Conservation (phyloP, 2,888 invertebrate genomes). For the Drosophila putrida region DNA sequence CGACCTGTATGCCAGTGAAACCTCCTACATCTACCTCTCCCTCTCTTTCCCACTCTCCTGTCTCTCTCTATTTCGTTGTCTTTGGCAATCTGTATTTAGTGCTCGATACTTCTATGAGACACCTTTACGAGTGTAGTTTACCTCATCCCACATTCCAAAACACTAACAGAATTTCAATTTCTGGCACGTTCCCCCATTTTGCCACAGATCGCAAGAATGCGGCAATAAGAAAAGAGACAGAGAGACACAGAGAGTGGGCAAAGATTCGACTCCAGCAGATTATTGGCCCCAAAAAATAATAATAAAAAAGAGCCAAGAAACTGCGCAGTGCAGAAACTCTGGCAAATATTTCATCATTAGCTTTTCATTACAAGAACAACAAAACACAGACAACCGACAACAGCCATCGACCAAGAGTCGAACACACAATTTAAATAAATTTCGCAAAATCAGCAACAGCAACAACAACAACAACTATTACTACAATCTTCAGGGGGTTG, state of each 20-base stretch:
- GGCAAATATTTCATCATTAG: constrained; percentile 77
- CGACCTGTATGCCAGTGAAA: constrained; percentile 45
- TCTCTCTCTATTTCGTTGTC: neutral
- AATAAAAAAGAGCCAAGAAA: constrained; percentile 39
- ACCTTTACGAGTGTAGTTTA: constrained; percentile 39
- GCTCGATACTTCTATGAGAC: constrained; percentile 39
- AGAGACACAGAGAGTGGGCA: constrained; percentile 1
- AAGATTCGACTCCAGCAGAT: constrained; percentile 40
- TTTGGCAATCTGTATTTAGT: constrained; percentile 9
- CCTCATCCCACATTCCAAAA: constrained; percentile 48
- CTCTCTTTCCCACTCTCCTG: constrained; percentile 1
- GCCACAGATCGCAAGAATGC: constrained; percentile 52
- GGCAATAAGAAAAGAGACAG: constrained; percentile 27
- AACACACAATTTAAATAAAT: constrained; percentile 73
- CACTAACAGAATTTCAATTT: constrained; percentile 50
- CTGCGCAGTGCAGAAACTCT: constrained; percentile 69
- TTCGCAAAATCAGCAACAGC: constrained; percentile 69
- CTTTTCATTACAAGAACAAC: constrained; percentile 69
- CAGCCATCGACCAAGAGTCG: constrained; percentile 18
- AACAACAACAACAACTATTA: constrained; percentile 1
- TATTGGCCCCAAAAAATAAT: constrained; percentile 67
- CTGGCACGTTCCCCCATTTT: constrained; percentile 57
- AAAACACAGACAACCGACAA: constrained; percentile 11
- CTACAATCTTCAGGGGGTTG: constrained; percentile 6
- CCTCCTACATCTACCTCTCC: neutral